phyloP scores from a whole-genome alignment of 2,888 invertebrate genomes.

The Syrista parreyssii region DNA sequence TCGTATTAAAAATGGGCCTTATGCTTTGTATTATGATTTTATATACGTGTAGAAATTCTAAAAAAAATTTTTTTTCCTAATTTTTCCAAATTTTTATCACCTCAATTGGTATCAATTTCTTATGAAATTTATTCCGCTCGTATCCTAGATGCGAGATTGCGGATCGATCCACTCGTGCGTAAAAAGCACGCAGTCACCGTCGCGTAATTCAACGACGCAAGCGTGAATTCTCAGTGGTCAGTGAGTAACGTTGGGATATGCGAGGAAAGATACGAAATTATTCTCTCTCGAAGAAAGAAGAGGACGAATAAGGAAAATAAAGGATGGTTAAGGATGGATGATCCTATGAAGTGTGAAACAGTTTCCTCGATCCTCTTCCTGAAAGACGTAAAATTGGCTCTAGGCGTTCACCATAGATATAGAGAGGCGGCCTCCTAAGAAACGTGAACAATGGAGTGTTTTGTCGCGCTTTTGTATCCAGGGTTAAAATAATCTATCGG shows the following conservation, averaged over 20 bases:
- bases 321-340: constrained; percentile 15
- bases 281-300: constrained; percentile 22
- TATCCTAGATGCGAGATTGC: constrained; percentile 9
- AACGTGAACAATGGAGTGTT: constrained; percentile 42
- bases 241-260: constrained; percentile 16
- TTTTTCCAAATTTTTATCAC: not conserved
- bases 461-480: constrained; percentile 38
- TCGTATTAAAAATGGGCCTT: not conserved
- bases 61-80: not conserved
- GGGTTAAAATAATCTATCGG: constrained; percentile 49
- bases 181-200: constrained; percentile 43
- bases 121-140: not conserved
- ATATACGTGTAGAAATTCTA: too few species aligned
- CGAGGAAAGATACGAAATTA: constrained; percentile 16
- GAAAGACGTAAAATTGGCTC: constrained; percentile 21
- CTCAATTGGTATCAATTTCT: not conserved
- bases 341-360: not conserved
- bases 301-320: constrained; percentile 20
- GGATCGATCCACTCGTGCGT: constrained; percentile 36
- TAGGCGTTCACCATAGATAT: constrained; percentile 1
- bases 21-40: not conserved
- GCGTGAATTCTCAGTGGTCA: not conserved
- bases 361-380: constrained; percentile 17
- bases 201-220: constrained; percentile 34
- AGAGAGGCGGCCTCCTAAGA: constrained; percentile 2